A percentile compares a stretch with the other conserved stretches of the same genome.
Conservation (phyloP, 1,140 invertebrate species). For the Diachasmimorpha longicaudata region DNA sequence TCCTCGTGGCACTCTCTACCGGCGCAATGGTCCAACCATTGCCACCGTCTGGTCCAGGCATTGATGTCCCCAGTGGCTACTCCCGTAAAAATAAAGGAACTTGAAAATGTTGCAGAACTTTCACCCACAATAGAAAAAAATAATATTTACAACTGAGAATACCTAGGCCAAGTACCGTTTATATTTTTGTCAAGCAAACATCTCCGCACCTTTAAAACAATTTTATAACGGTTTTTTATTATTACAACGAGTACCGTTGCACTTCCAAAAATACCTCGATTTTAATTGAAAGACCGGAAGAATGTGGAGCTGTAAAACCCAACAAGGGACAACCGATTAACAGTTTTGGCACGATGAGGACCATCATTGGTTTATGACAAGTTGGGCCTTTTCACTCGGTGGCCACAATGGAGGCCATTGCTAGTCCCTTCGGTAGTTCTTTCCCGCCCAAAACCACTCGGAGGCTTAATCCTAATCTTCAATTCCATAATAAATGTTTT, state of each 20-base stretch:
- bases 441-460: neutral
- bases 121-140: neutral
- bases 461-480: neutral
- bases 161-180: neutral
- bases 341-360: neutral
- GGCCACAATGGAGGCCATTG: neutral
- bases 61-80: neutral
- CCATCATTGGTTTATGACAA: neutral
- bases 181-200: neutral
- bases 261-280: neutral
- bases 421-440: neutral
- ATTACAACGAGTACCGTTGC: neutral
- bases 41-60: no score
- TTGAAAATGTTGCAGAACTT: neutral
- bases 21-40: no score
- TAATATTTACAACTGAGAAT: neutral
- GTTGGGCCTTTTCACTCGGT: neutral
- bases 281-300: neutral
- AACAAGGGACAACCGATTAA: neutral
- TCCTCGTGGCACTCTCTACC: no score
- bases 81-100: neutral
- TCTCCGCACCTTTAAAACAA: neutral
- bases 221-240: neutral
- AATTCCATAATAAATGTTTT: neutral
- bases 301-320: neutral